These are phyloP conservation scores for Ictalurus furcatus DNA, from an alignment of 2,113 vertebrate species.

Conservation along the genomic window DNA sequence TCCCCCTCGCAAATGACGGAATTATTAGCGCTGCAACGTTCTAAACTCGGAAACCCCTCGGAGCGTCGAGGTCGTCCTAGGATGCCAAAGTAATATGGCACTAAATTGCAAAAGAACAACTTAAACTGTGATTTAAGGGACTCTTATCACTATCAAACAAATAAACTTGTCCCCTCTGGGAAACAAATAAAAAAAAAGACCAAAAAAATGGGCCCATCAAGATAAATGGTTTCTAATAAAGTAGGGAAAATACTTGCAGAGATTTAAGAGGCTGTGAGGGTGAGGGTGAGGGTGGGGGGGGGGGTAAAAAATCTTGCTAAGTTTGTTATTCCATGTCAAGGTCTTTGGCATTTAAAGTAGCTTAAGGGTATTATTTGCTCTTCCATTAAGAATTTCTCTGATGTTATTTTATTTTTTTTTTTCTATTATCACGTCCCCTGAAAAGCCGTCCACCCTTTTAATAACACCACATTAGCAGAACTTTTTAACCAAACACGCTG, in stretches of 20 bases:
- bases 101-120: conserved; percentile 52
- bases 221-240: conserved; percentile 64
- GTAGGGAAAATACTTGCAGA: conserved; percentile 48
- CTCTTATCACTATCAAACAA: conserved; percentile 57
- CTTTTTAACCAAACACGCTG: conserved; percentile 23
- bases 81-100: conserved; percentile 52
- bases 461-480: conserved; percentile 39
- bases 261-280: conserved; percentile 38
- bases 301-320: conserved; percentile 10
- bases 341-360: conserved; percentile 60
- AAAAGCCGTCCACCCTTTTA: conserved; percentile 33
- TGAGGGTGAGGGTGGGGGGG: background rate
- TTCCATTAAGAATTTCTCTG: conserved; percentile 55
- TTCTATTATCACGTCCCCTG: conserved; percentile 40
- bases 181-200: conserved; percentile 54
- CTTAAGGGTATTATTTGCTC: conserved; percentile 53
- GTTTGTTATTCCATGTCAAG: conserved; percentile 54
- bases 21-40: conserved; percentile 51
- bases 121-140: conserved; percentile 57
- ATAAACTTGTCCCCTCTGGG: conserved; percentile 54
- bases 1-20: conserved; percentile 54
- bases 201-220: conserved; percentile 42
- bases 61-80: conserved; percentile 40
- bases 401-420: conserved; percentile 33
- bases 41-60: conserved; percentile 51